Percentiles rank a stretch among this genome's conserved stretches.
Evolutionary conservation across 2,888 invertebrate genomes (phyloP).

Genomic region (Nasonovia ribisnigri): DNA sequence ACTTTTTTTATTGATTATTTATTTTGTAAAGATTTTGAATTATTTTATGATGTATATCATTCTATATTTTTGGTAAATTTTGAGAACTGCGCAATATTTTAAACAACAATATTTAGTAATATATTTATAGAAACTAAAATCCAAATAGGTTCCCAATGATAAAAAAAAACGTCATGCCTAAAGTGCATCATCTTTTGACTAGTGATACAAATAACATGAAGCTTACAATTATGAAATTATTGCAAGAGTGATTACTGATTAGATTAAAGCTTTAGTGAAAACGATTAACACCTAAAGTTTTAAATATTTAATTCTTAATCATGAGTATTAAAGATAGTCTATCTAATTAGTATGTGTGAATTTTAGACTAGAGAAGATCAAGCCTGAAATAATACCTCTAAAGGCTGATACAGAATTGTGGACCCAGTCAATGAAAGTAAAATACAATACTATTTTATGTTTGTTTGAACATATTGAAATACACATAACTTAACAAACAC

Average conservation of each 20-base stretch:
- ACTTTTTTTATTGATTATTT: not conserved
- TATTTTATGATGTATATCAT: not conserved
- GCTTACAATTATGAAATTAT: not conserved
- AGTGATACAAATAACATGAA: not conserved
- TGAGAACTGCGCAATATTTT: not conserved
- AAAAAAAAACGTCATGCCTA: not conserved
- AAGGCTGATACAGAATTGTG: no score
- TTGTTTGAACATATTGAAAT: no score
- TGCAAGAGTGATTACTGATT: no score
- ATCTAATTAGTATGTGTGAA: not conserved
- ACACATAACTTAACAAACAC: no score
- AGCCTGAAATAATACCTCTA: not conserved
- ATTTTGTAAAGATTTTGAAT: not conserved
- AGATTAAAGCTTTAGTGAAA: no score
- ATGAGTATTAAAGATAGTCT: no score
- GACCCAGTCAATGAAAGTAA: no score
- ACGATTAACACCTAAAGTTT: no score
- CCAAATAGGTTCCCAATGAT: not conserved
- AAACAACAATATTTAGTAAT: no score
- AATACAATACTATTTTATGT: no score
- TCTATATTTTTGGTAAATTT: not conserved
- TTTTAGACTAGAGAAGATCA: not conserved
- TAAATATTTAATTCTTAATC: no score
- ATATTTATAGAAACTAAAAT: no score
- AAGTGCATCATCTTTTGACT: not conserved